A percentile compares a stretch with the other conserved stretches of the same genome.
phyloP scores from a whole-genome alignment of 2,797 vertebrate species.

The Acanthurus lineatus region DNA sequence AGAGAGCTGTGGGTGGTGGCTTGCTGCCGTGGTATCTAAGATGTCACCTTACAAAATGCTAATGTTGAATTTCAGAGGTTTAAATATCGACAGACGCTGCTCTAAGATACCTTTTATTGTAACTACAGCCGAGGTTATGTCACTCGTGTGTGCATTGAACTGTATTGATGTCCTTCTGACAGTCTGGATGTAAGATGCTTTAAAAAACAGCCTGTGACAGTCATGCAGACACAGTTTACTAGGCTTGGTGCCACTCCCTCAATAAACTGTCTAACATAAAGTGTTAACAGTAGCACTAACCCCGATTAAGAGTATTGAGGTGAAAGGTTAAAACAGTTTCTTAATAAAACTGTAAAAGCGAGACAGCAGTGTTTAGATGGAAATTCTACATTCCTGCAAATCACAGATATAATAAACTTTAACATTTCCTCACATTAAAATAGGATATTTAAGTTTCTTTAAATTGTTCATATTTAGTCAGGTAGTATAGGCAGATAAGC shows the following conservation, averaged over 20 bases:
- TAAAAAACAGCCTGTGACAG: constrained; percentile 62
- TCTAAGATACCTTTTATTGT: constrained; percentile 36
- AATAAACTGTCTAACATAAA: constrained; percentile 53
- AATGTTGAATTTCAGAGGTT: constrained; percentile 21
- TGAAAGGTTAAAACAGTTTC: constrained; percentile 2
- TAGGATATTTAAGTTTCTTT: too few relatives aligned
- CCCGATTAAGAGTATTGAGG: constrained; percentile 36
- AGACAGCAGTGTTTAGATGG: constrained; percentile 1
- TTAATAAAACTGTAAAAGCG: constrained; percentile 11
- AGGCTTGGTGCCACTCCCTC: constrained; percentile 55
- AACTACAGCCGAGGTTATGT: constrained; percentile 33
- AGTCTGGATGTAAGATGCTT: constrained; percentile 37
- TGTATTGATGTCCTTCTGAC: constrained; percentile 62
- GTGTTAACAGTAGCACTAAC: constrained; percentile 33
- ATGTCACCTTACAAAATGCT: constrained; percentile 11
- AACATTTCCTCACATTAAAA: too few relatives aligned
- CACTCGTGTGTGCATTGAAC: constrained; percentile 60
- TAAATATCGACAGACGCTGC: constrained; percentile 25
- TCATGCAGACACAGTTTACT: constrained; percentile 62
- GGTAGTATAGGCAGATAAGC: too few relatives aligned
- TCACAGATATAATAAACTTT: too few relatives aligned
- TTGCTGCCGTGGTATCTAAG: background rate
- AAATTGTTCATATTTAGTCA: too few relatives aligned
- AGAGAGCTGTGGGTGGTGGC: background rate
- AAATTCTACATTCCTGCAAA: background rate